Evolutionary conservation across 2,888 invertebrate species (phyloP).

Genomic region (Cephus nigrinus): DNA sequence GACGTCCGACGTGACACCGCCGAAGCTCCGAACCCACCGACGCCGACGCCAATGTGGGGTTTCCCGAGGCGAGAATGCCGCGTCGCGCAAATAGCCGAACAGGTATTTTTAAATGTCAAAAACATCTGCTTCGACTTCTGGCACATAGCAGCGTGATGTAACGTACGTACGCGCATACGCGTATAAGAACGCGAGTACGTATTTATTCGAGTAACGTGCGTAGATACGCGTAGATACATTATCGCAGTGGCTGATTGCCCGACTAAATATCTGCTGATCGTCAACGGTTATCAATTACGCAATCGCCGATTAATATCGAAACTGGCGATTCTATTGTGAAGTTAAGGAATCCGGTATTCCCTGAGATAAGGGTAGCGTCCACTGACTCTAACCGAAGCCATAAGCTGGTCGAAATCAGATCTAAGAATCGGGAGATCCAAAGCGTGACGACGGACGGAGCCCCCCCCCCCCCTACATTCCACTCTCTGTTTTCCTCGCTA

Average conservation of each 20-base stretch:
- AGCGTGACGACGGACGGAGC: too few relatives aligned
- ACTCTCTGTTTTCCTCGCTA: not conserved
- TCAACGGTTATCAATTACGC: not conserved
- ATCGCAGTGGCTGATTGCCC: not conserved
- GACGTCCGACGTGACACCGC: not conserved
- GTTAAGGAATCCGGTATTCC: not conserved
- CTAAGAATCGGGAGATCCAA: not conserved
- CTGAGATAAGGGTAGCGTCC: not conserved
- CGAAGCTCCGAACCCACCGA: slow-evolving; percentile 13
- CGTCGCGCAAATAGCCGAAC: slow-evolving; percentile 49
- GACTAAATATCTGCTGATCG: not conserved
- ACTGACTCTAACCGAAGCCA: not conserved
- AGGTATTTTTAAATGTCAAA: slow-evolving; percentile 57
- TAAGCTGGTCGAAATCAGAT: not conserved
- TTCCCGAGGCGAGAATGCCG: slow-evolving; percentile 47
- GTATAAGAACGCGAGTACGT: not conserved
- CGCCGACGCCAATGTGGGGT: slow-evolving; percentile 38
- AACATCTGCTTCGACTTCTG: slow-evolving; percentile 43
- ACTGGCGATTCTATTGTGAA: not conserved
- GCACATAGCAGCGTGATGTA: slow-evolving; percentile 45
- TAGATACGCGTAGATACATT: not conserved
- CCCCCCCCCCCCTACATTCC: not conserved
- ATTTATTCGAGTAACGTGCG: not conserved
- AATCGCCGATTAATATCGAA: not conserved
- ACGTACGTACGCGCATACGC: slow-evolving; percentile 23